Evolutionary conservation across 2,888 invertebrate genomes (phyloP).

Genomic region (Saturnia japonica): DNA sequence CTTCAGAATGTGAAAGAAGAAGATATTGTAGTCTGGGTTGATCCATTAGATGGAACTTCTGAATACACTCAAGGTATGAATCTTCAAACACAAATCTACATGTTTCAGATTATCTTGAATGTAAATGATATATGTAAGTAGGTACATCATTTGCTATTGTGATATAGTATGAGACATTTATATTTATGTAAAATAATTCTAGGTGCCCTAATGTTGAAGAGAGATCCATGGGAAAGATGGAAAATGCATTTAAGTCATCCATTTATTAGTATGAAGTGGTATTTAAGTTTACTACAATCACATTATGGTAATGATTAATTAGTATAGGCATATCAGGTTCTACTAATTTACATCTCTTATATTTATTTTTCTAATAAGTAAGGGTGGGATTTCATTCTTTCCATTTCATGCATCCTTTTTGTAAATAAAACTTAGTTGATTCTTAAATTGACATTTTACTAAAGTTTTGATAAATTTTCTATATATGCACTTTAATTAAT

Average conservation of each 20-base stretch:
- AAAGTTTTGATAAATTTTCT: background rate
- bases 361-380: background rate
- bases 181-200: conserved; percentile 56
- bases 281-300: conserved; percentile 79
- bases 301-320: conserved; percentile 73
- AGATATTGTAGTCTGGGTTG: conserved; percentile 98
- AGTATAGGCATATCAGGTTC: conserved; percentile 31
- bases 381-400: background rate
- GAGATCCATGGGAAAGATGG: conserved; percentile 80
- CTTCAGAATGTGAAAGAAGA: conserved; percentile 85
- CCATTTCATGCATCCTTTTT: background rate
- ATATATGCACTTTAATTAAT: background rate
- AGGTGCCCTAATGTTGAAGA: conserved; percentile 82
- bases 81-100: background rate
- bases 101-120: background rate
- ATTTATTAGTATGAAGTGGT: conserved; percentile 81
- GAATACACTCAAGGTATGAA: conserved; percentile 97
- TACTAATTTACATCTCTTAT: background rate
- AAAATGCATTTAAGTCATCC: conserved; percentile 80
- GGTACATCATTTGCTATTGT: background rate
- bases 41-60: conserved; percentile 98
- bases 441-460: background rate
- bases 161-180: conserved; percentile 4
- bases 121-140: background rate
- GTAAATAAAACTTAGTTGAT: background rate